Base-by-base conservation (phyloP, 1,140 invertebrate species). In the Chrysoperla carnea region DNA sequence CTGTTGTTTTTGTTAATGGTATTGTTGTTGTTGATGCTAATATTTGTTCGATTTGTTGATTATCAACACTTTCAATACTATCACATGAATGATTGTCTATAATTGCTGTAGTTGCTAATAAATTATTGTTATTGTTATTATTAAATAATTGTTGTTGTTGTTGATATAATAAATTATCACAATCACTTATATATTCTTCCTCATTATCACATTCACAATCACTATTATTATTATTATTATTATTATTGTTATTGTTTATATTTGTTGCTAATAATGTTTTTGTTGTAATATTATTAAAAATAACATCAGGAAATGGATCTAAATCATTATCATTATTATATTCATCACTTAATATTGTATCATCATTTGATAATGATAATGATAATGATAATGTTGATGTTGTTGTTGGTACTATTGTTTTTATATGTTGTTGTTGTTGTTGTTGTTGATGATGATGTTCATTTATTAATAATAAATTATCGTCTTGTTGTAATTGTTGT, bases 281-380 rank as follows among this genome's bases (percentile, higher is more conserved):
- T 23, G 17, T 23, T 11, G 31, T 4, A 12, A 33, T 12, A 17
- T 56, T 56, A 12, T 52, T 50, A 31, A 57, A 42, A 29, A 50
- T 51, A 15, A 59, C 58, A 43, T 59, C 59, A 12, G 57, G 48
- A 40, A 60, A 60, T 17, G 58, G 58, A 41, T 59, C 54, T 44
- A 61, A 48, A 28, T 61, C 59, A 47, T 61, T 23, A 23, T 23
- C 17, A 5, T 23, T 23, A 5, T 23, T 23, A 23, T 23, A 23
- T 23, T 23, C 17, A 23, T 23, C 17, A 23, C 17, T 23, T 23
- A 23, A 23, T 23, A 23, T 23, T 23, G 17, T 23, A 2, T 23
- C 17, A 23, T 23, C 17, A 23, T 23, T 23, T 23, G 17, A 3
- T 23, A 23, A 23, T 23, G 17, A 23, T 58, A 23, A 53, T 48